Base-by-base conservation (phyloP, 1,140 invertebrate species). In the Drosophila sulfurigaster region DNA sequence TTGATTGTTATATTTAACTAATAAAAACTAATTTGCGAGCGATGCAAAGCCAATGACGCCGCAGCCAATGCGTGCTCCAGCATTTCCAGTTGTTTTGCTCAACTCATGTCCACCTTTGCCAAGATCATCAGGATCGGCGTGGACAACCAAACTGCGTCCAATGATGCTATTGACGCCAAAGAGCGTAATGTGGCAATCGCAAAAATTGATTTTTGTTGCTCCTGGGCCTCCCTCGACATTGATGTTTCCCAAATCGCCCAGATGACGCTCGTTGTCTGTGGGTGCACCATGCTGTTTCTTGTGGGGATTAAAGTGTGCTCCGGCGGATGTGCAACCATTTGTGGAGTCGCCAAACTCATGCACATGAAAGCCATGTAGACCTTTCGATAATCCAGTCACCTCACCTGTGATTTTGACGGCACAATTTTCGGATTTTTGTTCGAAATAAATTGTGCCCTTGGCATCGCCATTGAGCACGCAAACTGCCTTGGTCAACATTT, bases 291-390 rank as follows among this genome's bases (percentile, higher is more conserved):
- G 99, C 1, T 96, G 96, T 81, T 96, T 96, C 62, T 95, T 95
- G 56, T 93, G 81, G 0, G 98, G 99, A 93, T 99, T 99, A 93
- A 98, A 99, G 93, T 99, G 99, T 1, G 97, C 94, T 0, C 98
- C 99, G 15, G 99, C 98, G 57, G 97, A 98, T 1, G 96, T 98
- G 93, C 99, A 99, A 0, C 98, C 98, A 93, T 99, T 98, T 45
- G 98, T 98, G 75, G 97, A 97, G 92, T 99, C 98, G 1, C 99
- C 99, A 92, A 98, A 99, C 94, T 99, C 96, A 91, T 99, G 99
- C 58, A 99, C 95, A 92, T 99, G 99, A 93, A 99, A 99, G 32
- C 99, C 92, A 92, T 98, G 97, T 30, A 94, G 81, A 7, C 96
- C 96, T 81, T 95, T 93, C 11, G 93, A 89, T 41, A 98, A 92